phyloP scores from a whole-genome alignment of 2,113 vertebrate genomes.

The Brachypodius melanocephalos region DNA sequence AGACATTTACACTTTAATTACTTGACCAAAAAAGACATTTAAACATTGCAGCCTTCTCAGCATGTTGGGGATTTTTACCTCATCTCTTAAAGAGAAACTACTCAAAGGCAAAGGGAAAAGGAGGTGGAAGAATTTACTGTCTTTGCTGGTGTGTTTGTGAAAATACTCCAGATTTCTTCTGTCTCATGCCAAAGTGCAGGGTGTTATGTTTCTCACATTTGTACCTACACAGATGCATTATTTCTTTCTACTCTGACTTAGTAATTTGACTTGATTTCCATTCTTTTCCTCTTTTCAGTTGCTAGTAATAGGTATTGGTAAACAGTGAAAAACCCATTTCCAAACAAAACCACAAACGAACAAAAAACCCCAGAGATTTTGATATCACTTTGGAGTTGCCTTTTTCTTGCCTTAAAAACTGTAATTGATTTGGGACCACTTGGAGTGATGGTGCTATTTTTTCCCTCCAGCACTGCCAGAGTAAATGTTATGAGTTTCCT shows the following conservation, averaged over 20 bases:
- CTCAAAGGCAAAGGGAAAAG: neutral
- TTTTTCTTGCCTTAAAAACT: neutral
- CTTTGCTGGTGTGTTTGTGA: neutral
- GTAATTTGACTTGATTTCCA: neutral
- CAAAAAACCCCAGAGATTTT: neutral
- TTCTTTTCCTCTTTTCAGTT: neutral
- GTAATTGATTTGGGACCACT: neutral
- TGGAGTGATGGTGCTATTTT: neutral
- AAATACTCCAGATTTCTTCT: neutral
- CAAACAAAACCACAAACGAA: neutral
- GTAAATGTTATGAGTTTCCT: neutral
- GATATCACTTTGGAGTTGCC: neutral
- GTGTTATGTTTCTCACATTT: neutral
- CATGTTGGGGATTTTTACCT: neutral
- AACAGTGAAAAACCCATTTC: neutral
- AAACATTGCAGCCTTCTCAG: neutral
- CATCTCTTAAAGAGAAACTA: neutral
- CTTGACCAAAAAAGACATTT: neutral
- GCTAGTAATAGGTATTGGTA: neutral
- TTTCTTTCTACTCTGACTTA: neutral
- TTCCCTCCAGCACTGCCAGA: neutral
- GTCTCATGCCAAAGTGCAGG: neutral
- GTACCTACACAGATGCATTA: neutral
- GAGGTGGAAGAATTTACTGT: neutral
- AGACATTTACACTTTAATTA: neutral